These are phyloP conservation scores for Amblyraja radiata DNA, from an alignment of 2,797 vertebrate genomes.

Conservation along the genomic window DNA sequence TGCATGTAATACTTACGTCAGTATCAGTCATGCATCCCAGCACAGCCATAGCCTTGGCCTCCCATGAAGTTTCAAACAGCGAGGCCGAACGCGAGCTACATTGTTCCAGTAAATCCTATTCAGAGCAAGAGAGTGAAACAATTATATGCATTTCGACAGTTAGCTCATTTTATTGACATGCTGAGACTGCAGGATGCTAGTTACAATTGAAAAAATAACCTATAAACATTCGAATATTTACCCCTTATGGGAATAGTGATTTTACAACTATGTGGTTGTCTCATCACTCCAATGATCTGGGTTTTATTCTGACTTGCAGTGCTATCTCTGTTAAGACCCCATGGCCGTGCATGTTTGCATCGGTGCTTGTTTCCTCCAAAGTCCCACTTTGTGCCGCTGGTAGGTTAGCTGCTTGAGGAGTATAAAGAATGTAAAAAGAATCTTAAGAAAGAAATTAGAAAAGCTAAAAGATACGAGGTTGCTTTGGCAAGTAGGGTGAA, in stretches of 20 bases:
- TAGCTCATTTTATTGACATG: neutral
- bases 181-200: neutral
- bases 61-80: slow-evolving; percentile 86
- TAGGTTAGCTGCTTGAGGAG: too few relatives aligned
- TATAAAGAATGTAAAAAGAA: too few relatives aligned
- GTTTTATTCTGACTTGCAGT: too few relatives aligned
- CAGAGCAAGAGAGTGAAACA: neutral
- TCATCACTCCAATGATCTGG: too few relatives aligned
- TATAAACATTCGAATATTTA: neutral
- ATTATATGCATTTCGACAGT: neutral
- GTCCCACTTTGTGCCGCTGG: too few relatives aligned
- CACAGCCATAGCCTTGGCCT: slow-evolving; percentile 87
- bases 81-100: slow-evolving; percentile 76
- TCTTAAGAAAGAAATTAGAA: too few relatives aligned
- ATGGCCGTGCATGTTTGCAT: too few relatives aligned
- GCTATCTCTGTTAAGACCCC: too few relatives aligned
- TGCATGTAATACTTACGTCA: slow-evolving; percentile 69
- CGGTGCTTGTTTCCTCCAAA: too few relatives aligned
- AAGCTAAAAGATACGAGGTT: too few relatives aligned
- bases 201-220: neutral
- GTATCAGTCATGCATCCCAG: slow-evolving; percentile 75
- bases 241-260: neutral
- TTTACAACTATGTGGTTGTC: neutral
- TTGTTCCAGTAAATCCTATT: slow-evolving; percentile 79
- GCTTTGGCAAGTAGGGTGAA: too few relatives aligned